Percentiles rank a stretch among this genome's conserved stretches.
These are phyloP conservation scores for Drosophila nikananu DNA, from an alignment of 1,140 invertebrate genomes.

Conservation along the genomic window DNA sequence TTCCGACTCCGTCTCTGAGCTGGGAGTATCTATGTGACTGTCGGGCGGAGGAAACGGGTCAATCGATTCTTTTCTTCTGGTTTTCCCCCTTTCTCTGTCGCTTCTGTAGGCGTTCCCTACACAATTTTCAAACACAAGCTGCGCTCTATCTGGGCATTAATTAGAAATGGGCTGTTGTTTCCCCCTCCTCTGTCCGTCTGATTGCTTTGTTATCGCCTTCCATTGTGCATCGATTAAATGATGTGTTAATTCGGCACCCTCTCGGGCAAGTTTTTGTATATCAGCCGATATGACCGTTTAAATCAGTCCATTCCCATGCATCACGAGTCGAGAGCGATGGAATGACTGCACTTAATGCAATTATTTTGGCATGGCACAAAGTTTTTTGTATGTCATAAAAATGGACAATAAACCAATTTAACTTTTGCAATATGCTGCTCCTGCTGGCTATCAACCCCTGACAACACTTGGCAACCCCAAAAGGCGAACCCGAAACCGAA, in stretches of 20 bases:
- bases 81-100: constrained; percentile 15
- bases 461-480: constrained; percentile 24
- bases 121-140: constrained; percentile 58
- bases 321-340: constrained; percentile 8
- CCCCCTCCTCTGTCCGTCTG: constrained; percentile 41
- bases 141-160: constrained; percentile 60
- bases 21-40: constrained; percentile 34
- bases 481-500: constrained; percentile 4
- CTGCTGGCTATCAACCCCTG: constrained; percentile 43
- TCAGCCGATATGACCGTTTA: constrained; percentile 19
- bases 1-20: constrained; percentile 16
- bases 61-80: constrained; percentile 66
- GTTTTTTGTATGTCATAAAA: constrained; percentile 54
- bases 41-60: constrained; percentile 62
- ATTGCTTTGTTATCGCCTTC: constrained; percentile 62
- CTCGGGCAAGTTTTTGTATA: neutral
- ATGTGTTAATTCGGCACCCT: constrained; percentile 70
- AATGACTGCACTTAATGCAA: constrained; percentile 74
- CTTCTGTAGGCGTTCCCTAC: constrained; percentile 55
- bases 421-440: constrained; percentile 73
- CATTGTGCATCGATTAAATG: constrained; percentile 69
- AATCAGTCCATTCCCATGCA: constrained; percentile 61
- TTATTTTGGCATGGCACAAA: constrained; percentile 52
- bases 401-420: constrained; percentile 82
- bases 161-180: constrained; percentile 68